phyloP scores from a whole-genome alignment of 1,140 invertebrate genomes.

The Drosophila pseudoananassae region DNA sequence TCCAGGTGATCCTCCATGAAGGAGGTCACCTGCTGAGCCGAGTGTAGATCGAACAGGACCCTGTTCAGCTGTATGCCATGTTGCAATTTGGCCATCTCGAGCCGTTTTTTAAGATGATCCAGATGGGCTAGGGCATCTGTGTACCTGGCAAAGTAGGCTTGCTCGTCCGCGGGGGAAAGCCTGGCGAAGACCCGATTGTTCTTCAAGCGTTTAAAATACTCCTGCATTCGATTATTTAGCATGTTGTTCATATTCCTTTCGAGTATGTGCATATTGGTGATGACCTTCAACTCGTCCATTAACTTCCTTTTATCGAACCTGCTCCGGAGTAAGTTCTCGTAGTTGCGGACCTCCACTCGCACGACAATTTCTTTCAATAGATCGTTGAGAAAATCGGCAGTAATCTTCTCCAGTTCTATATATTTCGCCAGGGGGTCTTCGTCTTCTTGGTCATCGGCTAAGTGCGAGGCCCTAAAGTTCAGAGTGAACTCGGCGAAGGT shows the following conservation, averaged over 20 bases:
- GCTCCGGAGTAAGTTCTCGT: neutral
- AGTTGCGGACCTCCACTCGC: neutral
- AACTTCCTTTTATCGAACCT: constrained; percentile 45
- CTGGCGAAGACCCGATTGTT: constrained; percentile 3
- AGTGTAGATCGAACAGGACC: constrained; percentile 30
- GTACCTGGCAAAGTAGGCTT: constrained; percentile 5
- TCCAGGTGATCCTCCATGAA: constrained; percentile 31
- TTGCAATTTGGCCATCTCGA: constrained; percentile 7
- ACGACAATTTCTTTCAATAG: constrained; percentile 30
- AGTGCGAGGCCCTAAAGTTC: no score
- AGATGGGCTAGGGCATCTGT: neutral
- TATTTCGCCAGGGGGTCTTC: neutral
- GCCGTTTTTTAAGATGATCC: neutral
- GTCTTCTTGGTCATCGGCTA: neutral
- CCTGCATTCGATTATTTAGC: constrained; percentile 28
- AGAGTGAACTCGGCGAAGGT: neutral
- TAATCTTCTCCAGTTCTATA: neutral
- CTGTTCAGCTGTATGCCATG: constrained; percentile 4
- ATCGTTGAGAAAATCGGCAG: neutral
- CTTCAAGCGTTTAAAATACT: constrained; percentile 39
- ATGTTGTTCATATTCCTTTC: constrained; percentile 16
- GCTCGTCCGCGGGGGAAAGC: rapidly evolving
- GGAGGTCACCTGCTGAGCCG: constrained; percentile 3
- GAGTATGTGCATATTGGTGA: neutral
- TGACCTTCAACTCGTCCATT: rapidly evolving